Evolutionary conservation across 2,797 vertebrate genomes (phyloP).

Genomic region (Sebastes variabilis): DNA sequence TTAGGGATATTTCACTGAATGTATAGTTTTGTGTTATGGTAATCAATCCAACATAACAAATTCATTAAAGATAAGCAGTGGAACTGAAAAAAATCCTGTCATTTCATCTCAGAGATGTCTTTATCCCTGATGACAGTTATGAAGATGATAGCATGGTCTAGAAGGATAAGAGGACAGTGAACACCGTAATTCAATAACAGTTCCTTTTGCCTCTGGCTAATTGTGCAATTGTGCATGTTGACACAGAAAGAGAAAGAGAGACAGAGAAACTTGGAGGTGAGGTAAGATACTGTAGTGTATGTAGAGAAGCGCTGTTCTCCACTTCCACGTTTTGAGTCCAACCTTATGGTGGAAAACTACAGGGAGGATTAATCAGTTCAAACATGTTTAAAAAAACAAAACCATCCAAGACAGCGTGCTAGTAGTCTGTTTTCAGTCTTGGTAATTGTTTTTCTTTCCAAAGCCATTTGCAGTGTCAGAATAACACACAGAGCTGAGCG

Average conservation of each 20-base stretch:
- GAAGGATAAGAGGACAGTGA: conserved; percentile 20
- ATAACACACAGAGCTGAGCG: background rate
- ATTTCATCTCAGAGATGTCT: conserved; percentile 33
- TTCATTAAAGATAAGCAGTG: background rate
- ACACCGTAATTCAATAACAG: conserved; percentile 8
- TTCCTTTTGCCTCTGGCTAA: conserved; percentile 13
- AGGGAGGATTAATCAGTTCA: background rate
- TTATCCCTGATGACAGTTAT: conserved; percentile 20
- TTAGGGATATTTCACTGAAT: conserved; percentile 4
- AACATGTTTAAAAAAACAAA: background rate
- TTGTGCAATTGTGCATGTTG: conserved; percentile 24
- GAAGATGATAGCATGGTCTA: conserved; percentile 26
- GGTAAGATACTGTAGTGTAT: background rate
- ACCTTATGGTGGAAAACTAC: background rate
- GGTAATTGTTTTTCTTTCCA: background rate
- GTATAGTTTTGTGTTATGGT: conserved; percentile 17
- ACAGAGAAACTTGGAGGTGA: background rate
- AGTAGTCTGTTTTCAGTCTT: background rate
- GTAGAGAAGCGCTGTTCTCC: background rate
- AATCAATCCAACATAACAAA: conserved; percentile 2
- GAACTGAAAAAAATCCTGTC: conserved; percentile 21
- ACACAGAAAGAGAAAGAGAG: conserved; percentile 7
- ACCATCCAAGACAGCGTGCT: background rate
- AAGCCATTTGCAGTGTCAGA: conserved; percentile 10
- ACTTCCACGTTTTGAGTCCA: background rate